Percentiles rank a stretch among this genome's conserved stretches.
These are phyloP conservation scores for Limnothrissa miodon DNA, from an alignment of 2,113 vertebrate genomes.

Conservation along the genomic window DNA sequence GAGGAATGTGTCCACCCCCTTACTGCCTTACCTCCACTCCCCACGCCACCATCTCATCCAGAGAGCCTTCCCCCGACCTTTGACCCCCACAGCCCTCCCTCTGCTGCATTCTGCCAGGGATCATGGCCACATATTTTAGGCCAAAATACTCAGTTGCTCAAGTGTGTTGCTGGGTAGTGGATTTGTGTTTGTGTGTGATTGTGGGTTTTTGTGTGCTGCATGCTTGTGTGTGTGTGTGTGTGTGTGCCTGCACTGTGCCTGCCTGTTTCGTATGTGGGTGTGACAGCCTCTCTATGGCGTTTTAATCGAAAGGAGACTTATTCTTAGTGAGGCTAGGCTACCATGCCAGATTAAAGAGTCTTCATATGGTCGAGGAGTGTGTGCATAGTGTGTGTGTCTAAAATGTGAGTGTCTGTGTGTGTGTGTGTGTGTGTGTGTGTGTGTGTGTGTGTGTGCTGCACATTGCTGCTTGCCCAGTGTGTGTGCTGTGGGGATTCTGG, in stretches of 20 bases:
- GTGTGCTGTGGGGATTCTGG: slow-evolving; percentile 58
- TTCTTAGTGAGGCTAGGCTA: slow-evolving; percentile 14
- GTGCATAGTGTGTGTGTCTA: background rate
- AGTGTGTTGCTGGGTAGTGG: background rate
- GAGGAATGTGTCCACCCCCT: slow-evolving; percentile 70
- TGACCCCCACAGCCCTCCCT: slow-evolving; percentile 19
- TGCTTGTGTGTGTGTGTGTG: slow-evolving; percentile 10
- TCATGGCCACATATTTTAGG: background rate
- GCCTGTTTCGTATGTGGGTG: background rate
- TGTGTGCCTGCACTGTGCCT: background rate
- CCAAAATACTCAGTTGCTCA: slow-evolving; percentile 6
- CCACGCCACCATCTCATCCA: background rate
- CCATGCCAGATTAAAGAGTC: background rate
- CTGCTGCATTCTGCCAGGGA: slow-evolving; percentile 26
- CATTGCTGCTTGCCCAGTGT: slow-evolving; percentile 36
- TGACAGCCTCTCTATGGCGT: background rate
- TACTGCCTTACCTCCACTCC: slow-evolving; percentile 19
- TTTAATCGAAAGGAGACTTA: background rate
- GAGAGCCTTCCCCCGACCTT: slow-evolving; percentile 29
- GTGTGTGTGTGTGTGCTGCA: slow-evolving; percentile 12
- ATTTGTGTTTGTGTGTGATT: background rate
- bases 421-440: slow-evolving; percentile 4
- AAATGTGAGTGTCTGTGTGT: background rate
- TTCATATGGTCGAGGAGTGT: background rate
- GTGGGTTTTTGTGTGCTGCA: background rate